Conservation (phyloP, 1,140 invertebrate genomes). For the Goniozus legneri region DNA sequence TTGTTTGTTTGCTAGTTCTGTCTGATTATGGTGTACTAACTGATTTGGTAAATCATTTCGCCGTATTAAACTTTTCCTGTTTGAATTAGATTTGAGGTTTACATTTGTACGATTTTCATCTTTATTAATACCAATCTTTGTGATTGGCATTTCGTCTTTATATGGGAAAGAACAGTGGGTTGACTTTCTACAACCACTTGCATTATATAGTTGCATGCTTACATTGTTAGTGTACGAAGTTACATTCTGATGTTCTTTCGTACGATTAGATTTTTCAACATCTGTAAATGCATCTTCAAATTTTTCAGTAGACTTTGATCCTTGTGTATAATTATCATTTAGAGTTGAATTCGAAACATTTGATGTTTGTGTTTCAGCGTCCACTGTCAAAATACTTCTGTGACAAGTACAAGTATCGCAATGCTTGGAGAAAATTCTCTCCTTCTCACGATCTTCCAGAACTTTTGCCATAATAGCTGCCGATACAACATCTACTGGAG, state of each 20-base stretch:
- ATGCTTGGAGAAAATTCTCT: slow-evolving; percentile 67
- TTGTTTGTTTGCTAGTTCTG: neutral
- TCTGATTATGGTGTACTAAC: slow-evolving; percentile 11
- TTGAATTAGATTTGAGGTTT: slow-evolving; percentile 6
- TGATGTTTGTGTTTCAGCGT: slow-evolving; percentile 41
- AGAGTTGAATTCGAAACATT: slow-evolving; percentile 3
- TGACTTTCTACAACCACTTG: slow-evolving; percentile 15
- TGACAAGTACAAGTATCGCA: slow-evolving; percentile 76
- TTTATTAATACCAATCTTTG: slow-evolving; percentile 9
- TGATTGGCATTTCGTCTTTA: slow-evolving; percentile 19
- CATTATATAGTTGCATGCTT: slow-evolving; percentile 9
- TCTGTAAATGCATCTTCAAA: neutral
- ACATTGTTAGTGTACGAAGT: slow-evolving; percentile 9
- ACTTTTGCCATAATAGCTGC: slow-evolving; percentile 92
- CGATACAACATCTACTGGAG: slow-evolving; percentile 75
- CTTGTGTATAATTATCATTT: neutral
- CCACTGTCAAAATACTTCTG: slow-evolving; percentile 41
- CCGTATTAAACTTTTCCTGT: slow-evolving; percentile 17
- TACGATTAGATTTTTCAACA: neutral
- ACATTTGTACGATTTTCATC: slow-evolving; percentile 6
- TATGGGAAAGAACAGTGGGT: slow-evolving; percentile 3
- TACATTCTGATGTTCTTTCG: slow-evolving; percentile 7
- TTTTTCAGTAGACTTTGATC: neutral
- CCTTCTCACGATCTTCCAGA: slow-evolving; percentile 78
- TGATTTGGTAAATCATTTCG: slow-evolving; percentile 3